Base-by-base conservation (phyloP, 2,888 invertebrate species). In the Automeris io region DNA sequence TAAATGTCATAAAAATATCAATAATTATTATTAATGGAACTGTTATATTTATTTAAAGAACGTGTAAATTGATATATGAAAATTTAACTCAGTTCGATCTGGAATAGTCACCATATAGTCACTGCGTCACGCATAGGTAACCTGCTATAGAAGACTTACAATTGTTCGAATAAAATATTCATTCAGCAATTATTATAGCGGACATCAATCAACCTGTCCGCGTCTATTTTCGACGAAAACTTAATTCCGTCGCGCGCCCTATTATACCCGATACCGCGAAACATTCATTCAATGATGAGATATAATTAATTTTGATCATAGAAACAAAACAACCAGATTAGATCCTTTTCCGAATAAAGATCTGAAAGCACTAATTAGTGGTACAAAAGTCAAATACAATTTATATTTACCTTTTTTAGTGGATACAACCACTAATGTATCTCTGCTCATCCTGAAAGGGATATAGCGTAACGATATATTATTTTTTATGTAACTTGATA, bases 161-260 rank as follows among this genome's bases (percentile, higher is more conserved):
- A 73, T 62, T 57, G 57, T 51, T 57, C 64, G 59, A 73, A 78
- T 79, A 72, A 79, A 79, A 78, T 77, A 81, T 79, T 76, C 74
- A 74, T 63, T 74, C 64, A 63, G 48, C 61, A 61, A 68, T 76
- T 80, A 75, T 75, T 72, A 74, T 70, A 72, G 67, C 64, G 61
- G 64, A 70, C 70, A 80, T 78, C 72, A 69, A 80, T 81, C 81
- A 77, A 73, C 52, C 71, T 74, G 75, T 74, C 74, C 53, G 51
- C 75, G 66, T 68, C 63, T 73, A 74, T 74, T 78, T 75, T 70
- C 64, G 62, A 71, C 60, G 70, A 76, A 74, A 75, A 73, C 70
- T 70, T 77, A 66, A 76, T 78, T 77, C 70, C 59, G 62, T 68
- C 69, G 61, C 59, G 48, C 51, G 55, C 54, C 56, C 47, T n/a